A percentile compares a stretch with the other conserved stretches of the same genome.
Evolutionary conservation across 1,140 invertebrate genomes (phyloP).

Genomic region (Chironomus tepperi): DNA sequence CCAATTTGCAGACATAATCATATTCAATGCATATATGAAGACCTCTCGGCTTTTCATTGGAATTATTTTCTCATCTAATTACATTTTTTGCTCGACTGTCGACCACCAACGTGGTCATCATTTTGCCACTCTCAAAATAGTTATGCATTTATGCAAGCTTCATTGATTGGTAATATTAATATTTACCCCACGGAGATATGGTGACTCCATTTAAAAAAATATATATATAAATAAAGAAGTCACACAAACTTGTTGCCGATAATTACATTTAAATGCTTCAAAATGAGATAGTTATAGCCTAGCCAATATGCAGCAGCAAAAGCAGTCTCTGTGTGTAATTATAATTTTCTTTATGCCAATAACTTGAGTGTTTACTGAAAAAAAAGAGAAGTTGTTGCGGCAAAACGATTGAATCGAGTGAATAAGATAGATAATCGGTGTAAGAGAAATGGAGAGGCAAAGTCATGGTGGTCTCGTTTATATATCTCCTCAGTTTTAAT

Average conservation of each 20-base stretch:
- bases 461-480: conserved; percentile 20
- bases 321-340: background rate
- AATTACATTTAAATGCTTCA: conserved; percentile 5
- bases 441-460: background rate
- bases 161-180: too few species aligned
- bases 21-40: too few species aligned
- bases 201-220: too few species aligned
- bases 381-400: background rate
- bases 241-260: conserved; percentile 15
- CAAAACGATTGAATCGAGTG: conserved; percentile 20
- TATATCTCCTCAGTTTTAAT: conserved; percentile 19
- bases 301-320: background rate
- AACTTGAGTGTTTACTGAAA: background rate
- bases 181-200: too few species aligned
- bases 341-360: background rate
- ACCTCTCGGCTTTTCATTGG: too few species aligned
- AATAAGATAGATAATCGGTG: background rate
- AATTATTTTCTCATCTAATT: background rate
- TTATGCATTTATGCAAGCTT: too few species aligned
- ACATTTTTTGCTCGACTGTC: background rate
- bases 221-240: too few species aligned
- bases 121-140: background rate
- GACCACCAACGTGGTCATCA: background rate
- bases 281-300: background rate
- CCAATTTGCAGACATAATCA: background rate